Conservation (phyloP, 1,140 invertebrate genomes). For the Gonioctena quinquepunctata region DNA sequence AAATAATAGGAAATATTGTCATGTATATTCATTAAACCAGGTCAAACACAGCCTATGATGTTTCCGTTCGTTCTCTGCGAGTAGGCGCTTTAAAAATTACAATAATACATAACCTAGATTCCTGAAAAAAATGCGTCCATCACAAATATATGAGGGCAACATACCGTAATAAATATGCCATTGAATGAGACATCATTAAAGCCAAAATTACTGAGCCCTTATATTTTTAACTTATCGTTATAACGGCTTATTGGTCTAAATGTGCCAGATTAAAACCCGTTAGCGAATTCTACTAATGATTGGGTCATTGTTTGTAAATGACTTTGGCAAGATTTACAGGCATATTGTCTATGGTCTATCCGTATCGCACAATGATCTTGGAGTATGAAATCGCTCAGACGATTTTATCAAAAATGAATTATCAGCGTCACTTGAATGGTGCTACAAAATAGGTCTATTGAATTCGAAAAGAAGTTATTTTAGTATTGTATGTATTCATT, state of each 20-base stretch:
- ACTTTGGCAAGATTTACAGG: not conserved
- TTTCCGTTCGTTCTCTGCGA: not conserved
- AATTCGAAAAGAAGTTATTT: no score
- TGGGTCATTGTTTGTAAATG: constrained; percentile 12
- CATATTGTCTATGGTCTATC: not conserved
- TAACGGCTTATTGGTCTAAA: not conserved
- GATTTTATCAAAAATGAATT: no score
- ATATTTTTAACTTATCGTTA: constrained; percentile 4
- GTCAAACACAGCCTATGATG: not conserved
- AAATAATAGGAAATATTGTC: not conserved
- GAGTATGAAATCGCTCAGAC: no score
- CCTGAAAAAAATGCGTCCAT: not conserved
- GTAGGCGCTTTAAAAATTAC: not conserved
- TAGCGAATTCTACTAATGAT: constrained; percentile 5
- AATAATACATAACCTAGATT: not conserved
- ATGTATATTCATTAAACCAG: not conserved
- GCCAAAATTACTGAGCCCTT: constrained; percentile 4
- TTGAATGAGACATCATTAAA: not conserved
- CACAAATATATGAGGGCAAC: not conserved
- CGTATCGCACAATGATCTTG: not conserved
- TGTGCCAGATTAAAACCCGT: constrained; percentile 7
- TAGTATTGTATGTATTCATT: no score
- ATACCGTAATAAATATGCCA: constrained; percentile 1
- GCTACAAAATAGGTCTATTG: no score
- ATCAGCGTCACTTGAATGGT: no score